Evolutionary conservation across 35 echinoderm and acorn worm species (phyloP).

Genomic region (Nesometra sesokonis): DNA sequence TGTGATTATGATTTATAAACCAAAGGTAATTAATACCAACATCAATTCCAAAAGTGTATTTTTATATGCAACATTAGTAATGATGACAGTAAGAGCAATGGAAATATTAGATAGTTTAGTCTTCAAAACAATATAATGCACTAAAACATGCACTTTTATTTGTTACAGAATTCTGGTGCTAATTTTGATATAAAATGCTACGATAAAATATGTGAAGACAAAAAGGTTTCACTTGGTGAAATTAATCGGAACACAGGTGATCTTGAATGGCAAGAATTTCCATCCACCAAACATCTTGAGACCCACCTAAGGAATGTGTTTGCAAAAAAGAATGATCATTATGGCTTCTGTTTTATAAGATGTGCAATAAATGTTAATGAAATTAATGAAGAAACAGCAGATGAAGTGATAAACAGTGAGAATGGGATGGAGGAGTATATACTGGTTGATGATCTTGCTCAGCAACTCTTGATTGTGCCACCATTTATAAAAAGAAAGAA

Average conservation of each 20-base stretch:
- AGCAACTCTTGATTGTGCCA: slow-evolving; percentile 67
- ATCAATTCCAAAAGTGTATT: too few species aligned
- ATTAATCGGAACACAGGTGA: slow-evolving; percentile 34
- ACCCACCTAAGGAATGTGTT: slow-evolving; percentile 26
- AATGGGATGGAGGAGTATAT: not conserved
- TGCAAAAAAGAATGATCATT: not conserved
- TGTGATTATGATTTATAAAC: too few species aligned
- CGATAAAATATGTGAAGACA: slow-evolving; percentile 29
- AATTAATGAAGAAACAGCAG: slow-evolving; percentile 3
- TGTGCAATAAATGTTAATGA: slow-evolving; percentile 29
- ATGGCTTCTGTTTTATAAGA: slow-evolving; percentile 63
- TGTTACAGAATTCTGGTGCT: slow-evolving; percentile 3
- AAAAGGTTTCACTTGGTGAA: slow-evolving; percentile 33
- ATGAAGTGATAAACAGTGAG: slow-evolving; percentile 6
- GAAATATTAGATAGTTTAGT: too few species aligned
- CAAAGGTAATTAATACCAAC: too few species aligned
- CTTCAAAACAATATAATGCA: too few species aligned
- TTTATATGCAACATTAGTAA: too few species aligned
- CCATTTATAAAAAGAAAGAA: not conserved
- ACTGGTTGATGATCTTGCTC: slow-evolving; percentile 5
- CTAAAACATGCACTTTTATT: not conserved
- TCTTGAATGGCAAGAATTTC: slow-evolving; percentile 54
- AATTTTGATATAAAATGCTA: slow-evolving; percentile 24
- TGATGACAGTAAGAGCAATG: too few species aligned
- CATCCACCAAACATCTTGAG: slow-evolving; percentile 20